A percentile compares a stretch with the other conserved stretches of the same genome.
Evolutionary conservation across 1,140 invertebrate genomes (phyloP).

Genomic region (Cotesia vestalis): DNA sequence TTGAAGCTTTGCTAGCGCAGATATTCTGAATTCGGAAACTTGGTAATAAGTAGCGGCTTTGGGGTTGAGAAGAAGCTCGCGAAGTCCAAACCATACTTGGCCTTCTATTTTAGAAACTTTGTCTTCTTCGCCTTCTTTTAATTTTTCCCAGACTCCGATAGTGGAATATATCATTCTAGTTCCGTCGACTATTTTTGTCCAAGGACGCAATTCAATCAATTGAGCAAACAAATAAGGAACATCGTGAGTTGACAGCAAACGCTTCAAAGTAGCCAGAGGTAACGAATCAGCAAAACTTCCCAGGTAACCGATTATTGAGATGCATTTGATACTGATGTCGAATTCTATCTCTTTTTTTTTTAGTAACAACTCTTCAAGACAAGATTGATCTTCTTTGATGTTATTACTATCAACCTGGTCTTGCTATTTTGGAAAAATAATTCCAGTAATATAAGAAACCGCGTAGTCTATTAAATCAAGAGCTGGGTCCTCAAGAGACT

Average conservation of each 20-base stretch:
- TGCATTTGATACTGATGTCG: slow-evolving; percentile 76
- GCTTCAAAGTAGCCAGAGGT: slow-evolving; percentile 71
- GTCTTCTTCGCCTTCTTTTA: slow-evolving; percentile 62
- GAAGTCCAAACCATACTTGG: slow-evolving; percentile 77
- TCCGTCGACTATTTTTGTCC: slow-evolving; percentile 68
- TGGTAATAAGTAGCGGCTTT: slow-evolving; percentile 73
- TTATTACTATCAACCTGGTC: slow-evolving; percentile 38
- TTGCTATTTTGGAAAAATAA: slow-evolving; percentile 64
- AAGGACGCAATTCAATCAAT: slow-evolving; percentile 74
- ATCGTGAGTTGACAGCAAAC: slow-evolving; percentile 75
- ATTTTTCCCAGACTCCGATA: slow-evolving; percentile 68
- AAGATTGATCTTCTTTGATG: slow-evolving; percentile 36
- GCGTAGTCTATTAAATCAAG: slow-evolving; percentile 82
- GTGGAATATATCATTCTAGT: slow-evolving; percentile 63
- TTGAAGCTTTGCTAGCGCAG: slow-evolving; percentile 71
- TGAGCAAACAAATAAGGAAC: slow-evolving; percentile 77
- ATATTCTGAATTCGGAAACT: slow-evolving; percentile 73
- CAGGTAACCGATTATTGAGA: slow-evolving; percentile 75
- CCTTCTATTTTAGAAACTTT: slow-evolving; percentile 74
- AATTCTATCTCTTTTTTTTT: slow-evolving; percentile 74
- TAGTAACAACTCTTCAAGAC: slow-evolving; percentile 69
- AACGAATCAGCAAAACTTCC: slow-evolving; percentile 67
- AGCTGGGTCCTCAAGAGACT: slow-evolving; percentile 74
- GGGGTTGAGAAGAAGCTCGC: slow-evolving; percentile 73
- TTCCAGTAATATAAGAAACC: slow-evolving; percentile 67